A percentile compares a stretch with the other conserved stretches of the same genome.
Evolutionary conservation across 2,113 vertebrate species (phyloP).

Genomic region (Toxostoma redivivum): DNA sequence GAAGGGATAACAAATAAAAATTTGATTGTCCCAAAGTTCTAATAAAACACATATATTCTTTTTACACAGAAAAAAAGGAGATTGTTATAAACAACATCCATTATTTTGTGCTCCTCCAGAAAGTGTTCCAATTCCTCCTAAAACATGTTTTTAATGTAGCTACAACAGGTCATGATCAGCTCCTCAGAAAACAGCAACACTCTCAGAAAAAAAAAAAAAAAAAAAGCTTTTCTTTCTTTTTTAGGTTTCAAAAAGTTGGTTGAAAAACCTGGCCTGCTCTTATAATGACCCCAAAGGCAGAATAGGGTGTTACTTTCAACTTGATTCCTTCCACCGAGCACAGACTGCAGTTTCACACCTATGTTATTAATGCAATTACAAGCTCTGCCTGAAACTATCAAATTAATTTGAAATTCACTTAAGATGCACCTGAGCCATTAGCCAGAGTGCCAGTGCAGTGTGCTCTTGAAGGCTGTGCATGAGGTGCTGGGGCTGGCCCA

Average conservation of each 20-base stretch:
- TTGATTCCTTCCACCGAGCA: background rate
- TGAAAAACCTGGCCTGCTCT: background rate
- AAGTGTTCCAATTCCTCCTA: background rate
- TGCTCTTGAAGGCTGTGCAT: background rate
- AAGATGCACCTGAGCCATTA: background rate
- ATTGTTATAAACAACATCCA: background rate
- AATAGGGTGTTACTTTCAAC: background rate
- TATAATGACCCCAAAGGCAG: background rate
- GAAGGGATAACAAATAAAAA: background rate
- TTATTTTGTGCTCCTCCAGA: background rate
- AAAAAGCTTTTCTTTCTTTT: background rate
- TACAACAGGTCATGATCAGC: background rate
- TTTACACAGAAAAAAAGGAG: background rate
- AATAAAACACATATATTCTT: background rate
- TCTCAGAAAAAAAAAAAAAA: background rate
- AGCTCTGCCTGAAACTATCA: background rate
- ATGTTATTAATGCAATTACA: background rate
- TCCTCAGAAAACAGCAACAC: background rate
- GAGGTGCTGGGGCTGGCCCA: background rate
- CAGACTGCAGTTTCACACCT: background rate
- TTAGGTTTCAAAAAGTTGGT: background rate
- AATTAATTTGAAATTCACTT: conserved; percentile 3
- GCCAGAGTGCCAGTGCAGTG: background rate
- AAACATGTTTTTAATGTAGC: background rate
- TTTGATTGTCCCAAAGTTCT: background rate